phyloP scores from a whole-genome alignment of 2,888 invertebrate species.

The Drosophila mercatorum region DNA sequence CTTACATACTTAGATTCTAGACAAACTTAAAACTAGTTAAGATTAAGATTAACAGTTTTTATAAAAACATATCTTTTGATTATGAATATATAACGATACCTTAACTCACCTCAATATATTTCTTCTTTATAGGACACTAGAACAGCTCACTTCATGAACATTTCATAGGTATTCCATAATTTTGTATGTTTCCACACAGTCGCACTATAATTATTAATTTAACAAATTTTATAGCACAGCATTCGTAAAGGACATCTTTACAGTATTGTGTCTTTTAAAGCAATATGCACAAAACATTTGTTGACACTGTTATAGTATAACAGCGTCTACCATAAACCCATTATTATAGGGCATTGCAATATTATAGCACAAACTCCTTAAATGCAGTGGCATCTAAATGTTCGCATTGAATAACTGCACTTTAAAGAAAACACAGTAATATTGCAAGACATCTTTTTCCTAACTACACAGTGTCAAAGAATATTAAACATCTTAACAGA shows the following conservation, averaged over 20 bases:
- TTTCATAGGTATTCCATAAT: background rate
- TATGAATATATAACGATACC: background rate
- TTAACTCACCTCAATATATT: background rate
- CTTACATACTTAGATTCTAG: constrained; percentile 4
- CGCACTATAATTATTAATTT: background rate
- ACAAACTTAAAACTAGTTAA: background rate
- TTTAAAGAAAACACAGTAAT: background rate
- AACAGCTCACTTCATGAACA: too few relatives aligned
- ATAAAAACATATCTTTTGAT: background rate
- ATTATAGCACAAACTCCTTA: background rate
- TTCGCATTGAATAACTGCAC: background rate
- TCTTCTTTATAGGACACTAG: too few relatives aligned
- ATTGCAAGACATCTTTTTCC: background rate
- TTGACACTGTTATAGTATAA: background rate
- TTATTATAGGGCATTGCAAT: background rate
- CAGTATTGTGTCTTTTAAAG: background rate
- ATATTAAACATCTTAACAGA: background rate
- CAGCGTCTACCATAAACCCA: background rate
- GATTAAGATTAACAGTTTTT: background rate
- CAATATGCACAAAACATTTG: background rate
- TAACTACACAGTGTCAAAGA: background rate
- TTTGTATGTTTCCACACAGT: background rate
- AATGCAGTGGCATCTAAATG: background rate
- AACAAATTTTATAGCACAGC: background rate
- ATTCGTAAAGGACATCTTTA: background rate